Evolutionary conservation across 2,113 vertebrate genomes (phyloP).

Genomic region (Corythornis madagascariensis): DNA sequence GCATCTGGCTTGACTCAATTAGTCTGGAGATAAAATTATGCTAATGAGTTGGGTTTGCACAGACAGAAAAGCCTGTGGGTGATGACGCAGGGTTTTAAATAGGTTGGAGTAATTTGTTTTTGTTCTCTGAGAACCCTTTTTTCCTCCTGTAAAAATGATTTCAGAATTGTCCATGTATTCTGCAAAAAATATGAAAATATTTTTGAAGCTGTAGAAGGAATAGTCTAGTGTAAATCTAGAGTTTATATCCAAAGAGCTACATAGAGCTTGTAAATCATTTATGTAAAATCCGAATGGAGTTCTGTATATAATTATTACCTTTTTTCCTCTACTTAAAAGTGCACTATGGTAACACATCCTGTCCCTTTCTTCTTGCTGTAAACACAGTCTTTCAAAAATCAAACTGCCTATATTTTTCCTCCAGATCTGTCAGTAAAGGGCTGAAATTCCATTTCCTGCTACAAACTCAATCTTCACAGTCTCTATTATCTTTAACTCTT

Average conservation of each 20-base stretch:
- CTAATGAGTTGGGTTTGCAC: background rate
- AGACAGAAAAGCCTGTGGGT: background rate
- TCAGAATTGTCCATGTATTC: background rate
- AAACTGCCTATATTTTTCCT: background rate
- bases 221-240: background rate
- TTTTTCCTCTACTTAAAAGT: background rate
- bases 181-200: background rate
- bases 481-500: background rate
- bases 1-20: constrained; percentile 36
- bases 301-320: background rate
- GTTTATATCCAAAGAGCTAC: background rate
- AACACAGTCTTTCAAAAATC: background rate
- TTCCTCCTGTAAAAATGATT: background rate
- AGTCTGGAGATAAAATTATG: constrained; percentile 26
- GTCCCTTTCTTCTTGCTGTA: background rate
- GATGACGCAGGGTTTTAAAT: background rate
- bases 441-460: background rate
- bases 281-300: background rate
- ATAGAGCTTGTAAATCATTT: background rate
- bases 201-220: background rate
- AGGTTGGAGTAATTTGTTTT: background rate
- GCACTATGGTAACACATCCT: background rate
- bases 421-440: background rate
- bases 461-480: background rate
- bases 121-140: background rate